Conservation (phyloP, 2,888 invertebrate species). For the Heteromyza rotundicornis region DNA sequence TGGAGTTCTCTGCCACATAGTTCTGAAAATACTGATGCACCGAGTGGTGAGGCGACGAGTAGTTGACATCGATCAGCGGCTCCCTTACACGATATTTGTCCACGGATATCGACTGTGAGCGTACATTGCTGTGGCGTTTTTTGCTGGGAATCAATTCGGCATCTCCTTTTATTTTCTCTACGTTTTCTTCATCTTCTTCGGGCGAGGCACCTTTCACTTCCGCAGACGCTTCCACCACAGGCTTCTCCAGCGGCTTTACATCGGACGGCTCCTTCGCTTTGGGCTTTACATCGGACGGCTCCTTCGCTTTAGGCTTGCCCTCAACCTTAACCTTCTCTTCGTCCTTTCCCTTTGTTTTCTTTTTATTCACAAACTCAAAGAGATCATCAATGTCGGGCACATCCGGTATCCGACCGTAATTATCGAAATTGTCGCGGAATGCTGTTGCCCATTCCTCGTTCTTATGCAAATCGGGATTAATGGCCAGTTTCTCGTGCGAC, state of each 20-base stretch:
- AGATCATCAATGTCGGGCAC: conserved; percentile 60
- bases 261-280: conserved; percentile 9
- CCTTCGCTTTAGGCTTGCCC: conserved; percentile 2
- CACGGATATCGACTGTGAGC: conserved; percentile 37
- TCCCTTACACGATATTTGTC: conserved; percentile 35
- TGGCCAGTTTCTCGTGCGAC: conserved; percentile 40
- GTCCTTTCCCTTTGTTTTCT: conserved; percentile 34
- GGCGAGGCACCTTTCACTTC: conserved; percentile 28
- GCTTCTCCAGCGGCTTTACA: conserved; percentile 22
- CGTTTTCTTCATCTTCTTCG: conserved; percentile 37
- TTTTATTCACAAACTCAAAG: conserved; percentile 55
- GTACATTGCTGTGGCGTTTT: conserved; percentile 41
- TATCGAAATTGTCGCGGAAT: conserved; percentile 59
- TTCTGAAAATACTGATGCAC: conserved; percentile 50
- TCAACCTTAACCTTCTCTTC: conserved; percentile 14
- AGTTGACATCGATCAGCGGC: conserved; percentile 46
- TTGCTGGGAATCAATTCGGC: conserved; percentile 53
- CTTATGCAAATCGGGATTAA: conserved; percentile 55
- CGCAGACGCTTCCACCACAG: conserved; percentile 12
- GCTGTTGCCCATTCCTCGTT: conserved; percentile 56
- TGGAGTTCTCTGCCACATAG: conserved; percentile 41
- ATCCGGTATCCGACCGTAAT: conserved; percentile 56
- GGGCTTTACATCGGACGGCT: conserved; percentile 13
- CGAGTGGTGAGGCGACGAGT: conserved; percentile 48
- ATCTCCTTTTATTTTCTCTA: conserved; percentile 58